Conservation (phyloP, 1,140 invertebrate genomes). For the Chironomus striatipennis region DNA sequence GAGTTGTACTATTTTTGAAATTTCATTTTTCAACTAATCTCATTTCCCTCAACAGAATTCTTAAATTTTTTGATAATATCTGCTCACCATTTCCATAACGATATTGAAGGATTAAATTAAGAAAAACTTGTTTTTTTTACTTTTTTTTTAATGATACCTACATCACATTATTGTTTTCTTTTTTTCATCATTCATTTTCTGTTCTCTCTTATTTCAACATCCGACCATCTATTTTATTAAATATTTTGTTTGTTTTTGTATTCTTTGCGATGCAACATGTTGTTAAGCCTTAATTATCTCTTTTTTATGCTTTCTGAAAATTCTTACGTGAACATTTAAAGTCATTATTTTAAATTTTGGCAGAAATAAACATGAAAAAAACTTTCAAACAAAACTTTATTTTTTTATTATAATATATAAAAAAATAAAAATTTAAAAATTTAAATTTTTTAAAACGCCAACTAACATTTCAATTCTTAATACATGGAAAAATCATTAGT, state of each 20-base stretch:
- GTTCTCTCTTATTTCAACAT: background rate
- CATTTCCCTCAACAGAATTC: background rate
- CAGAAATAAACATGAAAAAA: too few species aligned
- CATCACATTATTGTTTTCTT: background rate
- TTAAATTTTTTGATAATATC: background rate
- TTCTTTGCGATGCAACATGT: conserved; percentile 17
- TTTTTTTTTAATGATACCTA: conserved; percentile 19
- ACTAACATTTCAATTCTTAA: too few species aligned
- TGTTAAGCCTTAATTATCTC: conserved; percentile 7
- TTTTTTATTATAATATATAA: too few species aligned
- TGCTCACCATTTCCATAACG: background rate
- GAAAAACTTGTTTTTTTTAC: conserved; percentile 3
- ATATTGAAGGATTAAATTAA: conserved; percentile 12
- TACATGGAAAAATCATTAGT: too few species aligned
- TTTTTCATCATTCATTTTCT: background rate
- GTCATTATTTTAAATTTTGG: too few species aligned
- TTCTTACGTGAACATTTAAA: background rate
- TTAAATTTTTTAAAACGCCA: too few species aligned
- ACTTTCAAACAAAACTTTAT: too few species aligned
- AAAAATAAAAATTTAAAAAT: too few species aligned
- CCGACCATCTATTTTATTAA: background rate
- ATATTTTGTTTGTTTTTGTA: background rate
- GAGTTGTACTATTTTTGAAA: too few species aligned
- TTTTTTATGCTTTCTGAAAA: background rate
- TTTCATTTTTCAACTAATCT: background rate